A percentile compares a stretch with the other conserved stretches of the same genome.
These are phyloP conservation scores for Falco peregrinus DNA, from an alignment of 2,797 vertebrate genomes.

Conservation along the genomic window DNA sequence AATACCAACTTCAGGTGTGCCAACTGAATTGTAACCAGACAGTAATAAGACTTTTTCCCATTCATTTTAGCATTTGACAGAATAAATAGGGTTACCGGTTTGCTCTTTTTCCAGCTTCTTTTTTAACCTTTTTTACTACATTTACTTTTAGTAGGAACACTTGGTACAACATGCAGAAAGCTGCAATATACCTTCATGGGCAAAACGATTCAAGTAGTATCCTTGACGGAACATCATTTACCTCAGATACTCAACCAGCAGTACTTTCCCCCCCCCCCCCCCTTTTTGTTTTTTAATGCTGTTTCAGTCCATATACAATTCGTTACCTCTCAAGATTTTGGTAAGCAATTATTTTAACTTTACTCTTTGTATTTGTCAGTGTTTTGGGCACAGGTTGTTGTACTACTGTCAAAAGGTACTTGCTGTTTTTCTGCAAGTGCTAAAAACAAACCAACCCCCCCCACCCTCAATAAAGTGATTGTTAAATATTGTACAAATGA, in stretches of 20 bases:
- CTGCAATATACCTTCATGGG: conserved; percentile 65
- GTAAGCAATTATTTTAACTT: conserved; percentile 80
- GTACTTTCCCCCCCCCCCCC: conserved; percentile 53
- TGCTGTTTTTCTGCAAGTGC: conserved; percentile 82
- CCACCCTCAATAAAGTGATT: conserved; percentile 84
- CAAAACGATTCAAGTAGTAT: conserved; percentile 77
- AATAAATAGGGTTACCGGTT: neutral
- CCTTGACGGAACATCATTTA: conserved; percentile 82
- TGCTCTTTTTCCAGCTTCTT: conserved; percentile 59
- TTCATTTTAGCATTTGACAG: neutral
- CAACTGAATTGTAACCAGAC: neutral
- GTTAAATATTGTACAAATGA: conserved; percentile 95
- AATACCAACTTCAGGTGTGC: fast-evolving
- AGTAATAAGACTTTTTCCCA: neutral
- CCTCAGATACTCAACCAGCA: conserved; percentile 91
- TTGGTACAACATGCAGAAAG: conserved; percentile 75
- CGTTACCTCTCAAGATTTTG: conserved; percentile 82
- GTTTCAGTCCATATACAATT: conserved; percentile 77
- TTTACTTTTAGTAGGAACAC: conserved; percentile 70
- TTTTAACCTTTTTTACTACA: conserved; percentile 51
- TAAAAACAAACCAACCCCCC: conserved; percentile 75
- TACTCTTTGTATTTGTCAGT: conserved; percentile 80
- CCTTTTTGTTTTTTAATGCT: conserved; percentile 54
- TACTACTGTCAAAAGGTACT: conserved; percentile 84
- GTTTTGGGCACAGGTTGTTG: conserved; percentile 84